Conservation (phyloP, 2,797 vertebrate genomes). For the Dendrocincla fuliginosa region DNA sequence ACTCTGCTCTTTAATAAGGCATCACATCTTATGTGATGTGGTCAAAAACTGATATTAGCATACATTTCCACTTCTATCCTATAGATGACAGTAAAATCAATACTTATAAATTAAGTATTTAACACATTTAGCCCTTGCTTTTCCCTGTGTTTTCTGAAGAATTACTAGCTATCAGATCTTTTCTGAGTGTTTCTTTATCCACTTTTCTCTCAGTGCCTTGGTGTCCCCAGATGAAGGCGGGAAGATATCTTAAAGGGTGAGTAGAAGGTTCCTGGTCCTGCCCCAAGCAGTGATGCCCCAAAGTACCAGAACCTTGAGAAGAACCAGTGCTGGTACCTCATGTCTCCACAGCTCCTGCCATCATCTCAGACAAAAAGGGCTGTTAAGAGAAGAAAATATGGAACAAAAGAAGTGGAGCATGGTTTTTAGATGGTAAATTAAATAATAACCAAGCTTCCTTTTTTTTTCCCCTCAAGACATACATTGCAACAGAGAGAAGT, state of each 20-base stretch:
- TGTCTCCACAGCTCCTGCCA: not conserved
- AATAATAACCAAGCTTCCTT: not conserved
- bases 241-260: not conserved
- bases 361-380: not conserved
- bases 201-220: constrained; percentile 20
- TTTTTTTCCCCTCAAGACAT: not conserved
- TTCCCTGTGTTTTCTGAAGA: constrained; percentile 7
- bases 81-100: not conserved
- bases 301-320: not conserved
- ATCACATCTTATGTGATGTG: not conserved
- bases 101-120: not conserved
- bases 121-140: not conserved
- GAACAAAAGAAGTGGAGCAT: not conserved
- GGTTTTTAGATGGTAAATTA: not conserved
- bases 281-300: not conserved
- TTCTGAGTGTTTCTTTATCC: not conserved
- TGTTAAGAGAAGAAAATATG: not conserved
- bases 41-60: accelerated
- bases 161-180: not conserved
- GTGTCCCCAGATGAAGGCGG: not conserved
- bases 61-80: not conserved
- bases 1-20: not conserved
- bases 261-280: not conserved
- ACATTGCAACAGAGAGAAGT: not conserved
- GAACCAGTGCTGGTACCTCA: not conserved